Conservation (phyloP, 2,888 invertebrate species). For the Melinopterus prodromus region DNA sequence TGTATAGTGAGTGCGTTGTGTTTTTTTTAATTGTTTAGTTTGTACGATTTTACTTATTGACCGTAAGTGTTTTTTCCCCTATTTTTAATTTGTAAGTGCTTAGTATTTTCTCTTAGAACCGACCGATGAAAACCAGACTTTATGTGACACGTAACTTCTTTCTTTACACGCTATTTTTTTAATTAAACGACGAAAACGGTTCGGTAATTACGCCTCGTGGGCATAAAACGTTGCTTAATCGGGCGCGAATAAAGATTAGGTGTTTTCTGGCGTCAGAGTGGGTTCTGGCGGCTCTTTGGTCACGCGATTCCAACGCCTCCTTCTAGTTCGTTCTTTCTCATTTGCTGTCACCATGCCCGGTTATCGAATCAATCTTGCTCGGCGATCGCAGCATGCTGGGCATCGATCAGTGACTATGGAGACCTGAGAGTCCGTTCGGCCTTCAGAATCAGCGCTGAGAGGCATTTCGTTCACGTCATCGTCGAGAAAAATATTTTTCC, state of each 20-base stretch:
- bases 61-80: too few species aligned
- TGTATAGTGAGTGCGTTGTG: too few species aligned
- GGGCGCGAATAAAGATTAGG: neutral
- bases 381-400: neutral
- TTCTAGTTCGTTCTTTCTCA: neutral
- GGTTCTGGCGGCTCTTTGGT: neutral
- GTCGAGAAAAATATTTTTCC: slow-evolving; percentile 22
- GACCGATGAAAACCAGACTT: too few species aligned
- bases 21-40: too few species aligned
- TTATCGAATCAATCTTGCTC: neutral
- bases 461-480: slow-evolving; percentile 23
- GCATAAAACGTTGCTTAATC: neutral
- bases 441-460: neutral
- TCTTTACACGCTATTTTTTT: too few species aligned
- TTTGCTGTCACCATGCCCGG: neutral
- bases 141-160: too few species aligned
- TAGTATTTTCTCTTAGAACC: too few species aligned
- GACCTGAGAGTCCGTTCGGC: neutral
- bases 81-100: too few species aligned
- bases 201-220: neutral
- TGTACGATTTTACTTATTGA: too few species aligned
- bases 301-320: neutral
- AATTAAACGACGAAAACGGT: neutral
- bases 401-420: neutral
- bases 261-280: neutral